These are phyloP conservation scores for Balanococcus diminutus DNA, from an alignment of 2,888 invertebrate species.

Conservation along the genomic window DNA sequence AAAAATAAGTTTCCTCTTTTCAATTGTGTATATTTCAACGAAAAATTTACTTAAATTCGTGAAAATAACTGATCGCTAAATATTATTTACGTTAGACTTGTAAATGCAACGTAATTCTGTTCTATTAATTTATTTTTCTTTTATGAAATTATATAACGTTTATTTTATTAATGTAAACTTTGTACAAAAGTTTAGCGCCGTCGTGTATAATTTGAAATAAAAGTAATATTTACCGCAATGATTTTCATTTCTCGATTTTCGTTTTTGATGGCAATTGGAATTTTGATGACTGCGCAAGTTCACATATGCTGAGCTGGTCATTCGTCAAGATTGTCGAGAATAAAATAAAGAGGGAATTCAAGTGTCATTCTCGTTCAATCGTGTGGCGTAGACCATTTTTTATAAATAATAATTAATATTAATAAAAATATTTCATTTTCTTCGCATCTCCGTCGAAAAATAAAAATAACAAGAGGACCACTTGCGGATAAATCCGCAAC, in stretches of 20 bases:
- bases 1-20: conserved; percentile 38
- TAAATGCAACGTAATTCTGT: conserved; percentile 32
- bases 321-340: too few species aligned
- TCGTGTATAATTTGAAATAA: conserved; percentile 44
- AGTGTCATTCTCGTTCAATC: too few species aligned
- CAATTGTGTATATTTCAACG: conserved; percentile 16
- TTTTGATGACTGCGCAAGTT: too few species aligned
- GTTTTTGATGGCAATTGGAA: too few species aligned
- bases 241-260: not conserved
- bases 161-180: conserved; percentile 42
- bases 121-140: conserved; percentile 42
- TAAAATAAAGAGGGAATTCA: too few species aligned
- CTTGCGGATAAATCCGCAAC: too few species aligned
- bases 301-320: too few species aligned
- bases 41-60: conserved; percentile 42
- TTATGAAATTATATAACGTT: conserved; percentile 43
- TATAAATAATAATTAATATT: too few species aligned
- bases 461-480: too few species aligned
- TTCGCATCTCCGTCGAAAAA: too few species aligned
- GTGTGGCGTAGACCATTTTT: too few species aligned
- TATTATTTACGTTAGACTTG: conserved; percentile 39
- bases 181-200: conserved; percentile 43
- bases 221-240: conserved; percentile 34
- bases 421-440: too few species aligned
- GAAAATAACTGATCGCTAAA: conserved; percentile 46